These are phyloP conservation scores for Drosophila formosana DNA, from an alignment of 2,888 invertebrate genomes.

Conservation along the genomic window DNA sequence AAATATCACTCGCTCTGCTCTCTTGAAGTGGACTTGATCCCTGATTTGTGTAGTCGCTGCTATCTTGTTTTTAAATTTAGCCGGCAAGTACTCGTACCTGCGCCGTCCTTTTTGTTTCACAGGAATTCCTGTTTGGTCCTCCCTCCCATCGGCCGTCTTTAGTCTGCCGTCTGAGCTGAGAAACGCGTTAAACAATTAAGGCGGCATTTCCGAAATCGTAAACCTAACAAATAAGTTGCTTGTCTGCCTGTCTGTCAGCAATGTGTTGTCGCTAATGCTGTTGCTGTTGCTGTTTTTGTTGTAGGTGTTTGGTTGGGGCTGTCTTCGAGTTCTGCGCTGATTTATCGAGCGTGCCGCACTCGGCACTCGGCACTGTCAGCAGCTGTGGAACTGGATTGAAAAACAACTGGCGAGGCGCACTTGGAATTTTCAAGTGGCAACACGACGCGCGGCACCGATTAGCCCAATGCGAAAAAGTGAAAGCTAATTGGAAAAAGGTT, in stretches of 20 bases:
- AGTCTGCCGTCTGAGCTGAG: slow-evolving; percentile 10
- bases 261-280: slow-evolving; percentile 16
- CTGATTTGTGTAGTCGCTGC: slow-evolving; percentile 12
- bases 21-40: slow-evolving; percentile 52
- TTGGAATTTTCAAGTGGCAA: slow-evolving; percentile 38
- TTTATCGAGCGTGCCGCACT: slow-evolving; percentile 62
- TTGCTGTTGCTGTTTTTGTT: slow-evolving; percentile 28
- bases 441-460: slow-evolving; percentile 45
- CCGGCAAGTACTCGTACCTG: slow-evolving; percentile 35
- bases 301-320: slow-evolving; percentile 24
- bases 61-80: slow-evolving; percentile 30
- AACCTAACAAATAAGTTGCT: slow-evolving; percentile 61
- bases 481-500: slow-evolving; percentile 58
- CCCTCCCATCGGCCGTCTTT: not conserved
- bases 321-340: slow-evolving; percentile 47
- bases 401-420: slow-evolving; percentile 48
- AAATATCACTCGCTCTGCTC: slow-evolving; percentile 45
- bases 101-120: slow-evolving; percentile 14
- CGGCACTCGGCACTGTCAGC: slow-evolving; percentile 39
- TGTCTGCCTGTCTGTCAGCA: slow-evolving; percentile 19
- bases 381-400: slow-evolving; percentile 48
- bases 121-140: slow-evolving; percentile 30
- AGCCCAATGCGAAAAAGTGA: slow-evolving; percentile 37
- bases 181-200: slow-evolving; percentile 67
- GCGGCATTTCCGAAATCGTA: slow-evolving; percentile 54